Base-by-base conservation (phyloP, 2,888 invertebrate species). In the Euplagia quadripunctaria region DNA sequence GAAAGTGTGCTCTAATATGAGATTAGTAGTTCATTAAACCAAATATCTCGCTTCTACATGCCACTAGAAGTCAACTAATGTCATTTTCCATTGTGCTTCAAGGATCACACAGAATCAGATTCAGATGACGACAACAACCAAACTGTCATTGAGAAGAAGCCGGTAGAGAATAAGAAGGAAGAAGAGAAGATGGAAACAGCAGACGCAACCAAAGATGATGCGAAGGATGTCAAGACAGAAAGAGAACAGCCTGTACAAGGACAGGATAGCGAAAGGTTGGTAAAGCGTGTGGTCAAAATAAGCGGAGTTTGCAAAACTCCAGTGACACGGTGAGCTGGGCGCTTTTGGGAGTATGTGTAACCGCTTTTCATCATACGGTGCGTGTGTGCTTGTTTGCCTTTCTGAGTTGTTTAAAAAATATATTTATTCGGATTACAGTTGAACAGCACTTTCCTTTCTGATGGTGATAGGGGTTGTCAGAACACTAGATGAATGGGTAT, bases 111-210 rank as follows among this genome's bases (percentile, higher is more conserved):
- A 72, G 95, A 93, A 82, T 91, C 95, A 0, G 95, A 95, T 63
- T 91, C 94, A 0, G 95, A 95, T 0, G 90, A 90, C 31, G 95
- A 94, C 0, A 93, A 90, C 75, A 94, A 96, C 78, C 91, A 92
- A 81, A 96, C 95, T 0, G 95, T 96, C 12, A 93, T 94, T 66
- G 96, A 94, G 85, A 96, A 94, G 83, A 95, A 94, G 72, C 89
- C 88, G 42, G 42, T 79, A 8, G 85, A 87, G 16, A 81, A 76
- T 41, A 88, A 90, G 75, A 86, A 89, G 52, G 92, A 92, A 55
- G 87, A 90, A 67, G 88, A 86, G 5, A 89, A 92, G 68, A 88
- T 86, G 82, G 90, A 91, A 4, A 84, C 78, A 58, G 80, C 76
- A 71, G 75, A 65, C 20, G 17, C 70, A 4, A 79, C 84, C 73